Percentiles rank a stretch among this genome's conserved stretches.
phyloP scores from a whole-genome alignment of 1,140 invertebrate species.

The Drosophila virilis region DNA sequence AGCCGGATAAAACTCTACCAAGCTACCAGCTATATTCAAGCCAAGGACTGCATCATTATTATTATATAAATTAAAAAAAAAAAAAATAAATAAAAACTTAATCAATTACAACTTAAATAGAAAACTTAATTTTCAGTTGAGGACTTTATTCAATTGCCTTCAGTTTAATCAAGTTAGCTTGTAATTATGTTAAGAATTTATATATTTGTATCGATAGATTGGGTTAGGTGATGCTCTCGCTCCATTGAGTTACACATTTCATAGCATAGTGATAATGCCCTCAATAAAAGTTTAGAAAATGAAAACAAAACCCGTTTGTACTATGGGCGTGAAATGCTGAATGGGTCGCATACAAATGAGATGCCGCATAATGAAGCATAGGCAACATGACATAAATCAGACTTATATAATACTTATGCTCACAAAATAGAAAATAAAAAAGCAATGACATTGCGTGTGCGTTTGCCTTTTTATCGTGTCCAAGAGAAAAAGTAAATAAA shows the following conservation, averaged over 20 bases:
- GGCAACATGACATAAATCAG: constrained; percentile 22
- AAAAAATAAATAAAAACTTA: too few species aligned
- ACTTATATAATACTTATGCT: constrained; percentile 47
- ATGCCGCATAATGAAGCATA: constrained; percentile 12
- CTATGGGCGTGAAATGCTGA: constrained; percentile 12
- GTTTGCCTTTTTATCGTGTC: constrained; percentile 5
- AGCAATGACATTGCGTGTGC: constrained; percentile 1
- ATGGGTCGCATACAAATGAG: constrained; percentile 27
- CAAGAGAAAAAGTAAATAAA: constrained; percentile 45
- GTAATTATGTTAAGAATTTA: too few species aligned
- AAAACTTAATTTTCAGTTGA: too few species aligned
- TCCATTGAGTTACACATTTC: background rate
- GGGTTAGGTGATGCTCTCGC: background rate
- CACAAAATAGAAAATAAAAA: constrained; percentile 17
- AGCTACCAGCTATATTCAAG: too few species aligned
- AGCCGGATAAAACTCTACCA: too few species aligned
- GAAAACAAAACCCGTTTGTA: constrained; percentile 19
- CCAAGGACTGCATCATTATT: too few species aligned
- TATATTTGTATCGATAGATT: background rate
- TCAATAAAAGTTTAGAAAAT: background rate
- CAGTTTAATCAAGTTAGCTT: background rate
- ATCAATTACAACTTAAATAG: too few species aligned
- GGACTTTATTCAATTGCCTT: too few species aligned
- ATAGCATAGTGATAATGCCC: background rate
- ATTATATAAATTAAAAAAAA: too few species aligned